Base-by-base conservation (phyloP, 2,888 invertebrate genomes). In the Spodoptera picta region DNA sequence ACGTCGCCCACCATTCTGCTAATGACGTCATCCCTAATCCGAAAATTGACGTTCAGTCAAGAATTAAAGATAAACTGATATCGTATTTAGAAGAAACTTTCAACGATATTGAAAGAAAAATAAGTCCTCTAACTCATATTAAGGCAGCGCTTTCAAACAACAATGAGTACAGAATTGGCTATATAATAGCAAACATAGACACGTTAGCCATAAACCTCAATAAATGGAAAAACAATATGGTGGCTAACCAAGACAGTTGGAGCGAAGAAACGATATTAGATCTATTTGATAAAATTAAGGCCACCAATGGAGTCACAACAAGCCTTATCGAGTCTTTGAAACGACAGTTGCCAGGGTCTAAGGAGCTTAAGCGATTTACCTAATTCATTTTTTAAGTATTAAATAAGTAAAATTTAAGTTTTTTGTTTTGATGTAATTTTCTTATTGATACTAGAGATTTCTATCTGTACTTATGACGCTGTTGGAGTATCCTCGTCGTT, bases 111-210 rank as follows among this genome's bases (percentile, higher is more conserved):
- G 69, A 78, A 41, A 67, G 58, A 0, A 87, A 87, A 66, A 73
- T 86, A 0, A 59, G 58, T 12, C 73, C 84, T 0, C 49, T 88
- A 0, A 68, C 69, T 3, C 54, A 71, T 6, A 50, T 84, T 0
- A 87, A 86, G 56, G 58, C 78, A 0, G 56, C 70, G 0, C 81
- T 85, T 7, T 62, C 65, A 0, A 71, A 81, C 0, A 68, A 83
- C 1, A 69, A 81, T 3, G 67, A 76, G 3, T 89, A 80, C 41
- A 83, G 72, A 63, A 81, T 88, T 0, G 90, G 90, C 0, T 90
- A 90, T 27, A 81, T 90, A 0, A 62, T 87, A 2, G 86, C 89
- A 0, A 88, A 84, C 43, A 65, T 90, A 0, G 90, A 90, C n/a
- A 83, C 83, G 1, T 69, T 90, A 12, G 77, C 82, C 3, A 67